phyloP scores from a whole-genome alignment of 1,140 invertebrate species.

The Pogonomyrmex barbatus region DNA sequence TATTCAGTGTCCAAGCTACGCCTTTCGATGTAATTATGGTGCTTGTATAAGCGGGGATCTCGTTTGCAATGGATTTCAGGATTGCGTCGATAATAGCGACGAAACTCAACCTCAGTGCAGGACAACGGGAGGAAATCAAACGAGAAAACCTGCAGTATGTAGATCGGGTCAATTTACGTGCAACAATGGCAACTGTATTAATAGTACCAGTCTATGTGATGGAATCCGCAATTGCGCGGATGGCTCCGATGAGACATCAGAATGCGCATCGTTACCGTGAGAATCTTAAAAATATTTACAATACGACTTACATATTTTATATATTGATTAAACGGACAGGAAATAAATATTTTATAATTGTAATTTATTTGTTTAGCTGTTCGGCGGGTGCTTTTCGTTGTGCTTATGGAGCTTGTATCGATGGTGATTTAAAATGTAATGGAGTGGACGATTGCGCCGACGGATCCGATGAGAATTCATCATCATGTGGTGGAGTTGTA shows the following conservation, averaged over 20 bases:
- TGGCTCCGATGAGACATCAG: conserved; percentile 87
- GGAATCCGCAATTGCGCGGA: conserved; percentile 87
- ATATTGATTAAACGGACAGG: not conserved
- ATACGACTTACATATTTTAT: not conserved
- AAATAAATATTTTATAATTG: not conserved
- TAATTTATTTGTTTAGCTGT: conserved; percentile 80
- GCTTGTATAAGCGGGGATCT: conserved; percentile 87
- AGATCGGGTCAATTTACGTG: conserved; percentile 76
- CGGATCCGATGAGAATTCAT: conserved; percentile 89
- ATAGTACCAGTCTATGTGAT: conserved; percentile 83
- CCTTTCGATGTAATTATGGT: conserved; percentile 88
- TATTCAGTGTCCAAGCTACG: conserved; percentile 83
- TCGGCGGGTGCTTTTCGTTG: conserved; percentile 86
- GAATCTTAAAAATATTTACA: conserved; percentile 1
- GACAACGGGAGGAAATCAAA: not conserved
- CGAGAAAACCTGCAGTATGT: conserved; percentile 59
- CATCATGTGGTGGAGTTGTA: conserved; percentile 62
- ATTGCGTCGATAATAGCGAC: conserved; percentile 91
- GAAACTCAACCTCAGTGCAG: conserved; percentile 83
- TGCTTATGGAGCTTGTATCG: conserved; percentile 88
- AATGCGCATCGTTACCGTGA: conserved; percentile 83
- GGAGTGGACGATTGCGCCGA: conserved; percentile 88
- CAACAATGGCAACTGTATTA: conserved; percentile 81
- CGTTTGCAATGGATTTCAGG: conserved; percentile 87
- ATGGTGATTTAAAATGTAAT: conserved; percentile 87